Evolutionary conservation across 2,113 vertebrate genomes (phyloP), one percentile per base, ranked within the genome.

Genomic region (Candoia aspera): DNA sequence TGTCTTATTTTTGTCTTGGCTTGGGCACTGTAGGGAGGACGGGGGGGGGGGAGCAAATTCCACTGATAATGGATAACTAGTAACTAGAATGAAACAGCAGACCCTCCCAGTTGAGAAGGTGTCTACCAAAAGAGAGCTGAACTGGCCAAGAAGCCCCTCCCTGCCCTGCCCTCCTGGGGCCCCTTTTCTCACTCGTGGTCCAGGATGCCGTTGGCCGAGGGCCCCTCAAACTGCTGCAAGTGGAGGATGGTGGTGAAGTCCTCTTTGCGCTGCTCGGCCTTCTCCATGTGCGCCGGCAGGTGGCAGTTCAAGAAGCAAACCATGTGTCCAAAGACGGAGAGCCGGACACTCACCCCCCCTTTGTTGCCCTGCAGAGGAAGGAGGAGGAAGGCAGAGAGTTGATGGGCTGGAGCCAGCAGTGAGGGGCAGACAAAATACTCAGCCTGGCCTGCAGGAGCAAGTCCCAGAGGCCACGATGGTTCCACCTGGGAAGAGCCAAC

Each of bases 251-350:
- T 99, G 95, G 99, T 98, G 96, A 99, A 99, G 96, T 99, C 98
- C 95, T 99, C 99, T 96, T 99, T 98, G 88, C 99, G 98, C 97
- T 99, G 99, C 96, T 99, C 99, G 0, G 99, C 97, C 95, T 99
- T 99, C 94, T 99, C 98, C 98, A 99, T 98, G 96, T 99, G 99
- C 0, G 99, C 99, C 0, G 99, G 99, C 96, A 99, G 97, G 97
- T 99, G 99, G 97, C 99, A 99, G 97, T 99, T 99, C 59, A 99
- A 98, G 96, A 99, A 99, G 95, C 99, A 99, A 88, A 99, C 97
- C 55, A 99, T 98, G 96, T 99, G 98, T 88, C 99, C 99, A 0
- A 99, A 99, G 96, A 99, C 88, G 0, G 98, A 98, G 95, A 98
- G 98, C 86, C 98, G 97, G 10, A 97, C 95, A 0, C 99, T 99